These are phyloP conservation scores for Drosophila subsilvestris DNA, from an alignment of 2,888 invertebrate genomes.

Conservation along the genomic window DNA sequence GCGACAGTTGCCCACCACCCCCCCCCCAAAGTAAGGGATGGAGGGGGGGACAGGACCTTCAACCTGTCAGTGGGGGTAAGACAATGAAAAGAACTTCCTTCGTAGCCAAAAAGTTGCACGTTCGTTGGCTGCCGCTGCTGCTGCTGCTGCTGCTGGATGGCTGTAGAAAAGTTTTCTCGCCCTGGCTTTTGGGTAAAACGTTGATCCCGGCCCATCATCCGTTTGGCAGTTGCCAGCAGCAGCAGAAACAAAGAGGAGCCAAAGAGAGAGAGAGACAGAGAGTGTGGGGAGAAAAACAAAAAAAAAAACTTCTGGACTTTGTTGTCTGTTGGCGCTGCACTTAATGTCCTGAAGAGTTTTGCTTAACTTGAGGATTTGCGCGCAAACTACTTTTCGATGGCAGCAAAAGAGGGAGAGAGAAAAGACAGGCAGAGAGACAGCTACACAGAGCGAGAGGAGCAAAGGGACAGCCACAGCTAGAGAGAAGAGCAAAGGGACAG, in stretches of 20 bases:
- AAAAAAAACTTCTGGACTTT: conserved; percentile 44
- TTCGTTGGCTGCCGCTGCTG: conserved; percentile 32
- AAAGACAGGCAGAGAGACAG: not conserved
- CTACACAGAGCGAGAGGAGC: not conserved
- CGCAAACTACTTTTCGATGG: conserved; percentile 79
- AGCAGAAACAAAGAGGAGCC: not conserved
- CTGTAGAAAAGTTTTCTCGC: conserved; percentile 64
- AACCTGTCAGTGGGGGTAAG: conserved; percentile 68
- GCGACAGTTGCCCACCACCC: conserved; percentile 63
- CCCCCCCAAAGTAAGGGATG: not conserved
- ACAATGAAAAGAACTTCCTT: conserved; percentile 75
- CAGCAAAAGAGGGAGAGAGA: conserved; percentile 36
- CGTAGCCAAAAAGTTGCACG: conserved; percentile 74
- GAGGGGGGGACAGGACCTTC: not conserved
- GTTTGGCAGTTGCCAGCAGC: conserved; percentile 60
- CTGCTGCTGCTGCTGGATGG: conserved; percentile 31
- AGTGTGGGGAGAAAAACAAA: conserved; percentile 47
- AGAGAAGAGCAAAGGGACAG: not conserved
- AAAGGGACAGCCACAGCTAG: not conserved
- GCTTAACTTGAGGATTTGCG: conserved; percentile 80
- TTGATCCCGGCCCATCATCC: conserved; percentile 81
- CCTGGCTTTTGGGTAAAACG: conserved; percentile 72
- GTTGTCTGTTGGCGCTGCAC: conserved; percentile 70
- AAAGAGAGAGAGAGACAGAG: conserved; percentile 55
- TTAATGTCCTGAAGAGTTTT: conserved; percentile 62